Conservation (phyloP, 2,797 vertebrate species). For the Rhadinocentrus ornatus region DNA sequence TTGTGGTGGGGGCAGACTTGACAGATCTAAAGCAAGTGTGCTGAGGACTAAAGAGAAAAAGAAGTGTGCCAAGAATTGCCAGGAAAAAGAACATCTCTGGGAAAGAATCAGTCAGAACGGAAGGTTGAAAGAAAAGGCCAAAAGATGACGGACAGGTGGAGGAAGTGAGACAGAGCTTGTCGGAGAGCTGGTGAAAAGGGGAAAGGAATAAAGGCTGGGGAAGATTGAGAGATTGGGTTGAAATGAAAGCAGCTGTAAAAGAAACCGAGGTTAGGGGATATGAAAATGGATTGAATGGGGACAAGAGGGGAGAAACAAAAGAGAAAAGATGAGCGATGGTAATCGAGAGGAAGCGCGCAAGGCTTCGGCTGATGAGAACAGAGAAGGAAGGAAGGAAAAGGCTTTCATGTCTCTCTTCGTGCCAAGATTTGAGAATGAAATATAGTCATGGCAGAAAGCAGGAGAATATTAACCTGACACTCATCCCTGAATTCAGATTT, state of each 20-base stretch:
- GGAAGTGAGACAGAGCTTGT: constrained; percentile 65
- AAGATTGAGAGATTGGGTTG: constrained; percentile 73
- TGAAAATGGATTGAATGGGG: constrained; percentile 77
- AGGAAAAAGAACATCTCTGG: constrained; percentile 21
- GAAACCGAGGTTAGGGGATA: constrained; percentile 67
- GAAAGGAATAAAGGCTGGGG: constrained; percentile 40
- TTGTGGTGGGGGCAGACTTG: constrained; percentile 2
- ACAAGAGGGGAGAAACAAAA: constrained; percentile 71
- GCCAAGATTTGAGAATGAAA: constrained; percentile 63
- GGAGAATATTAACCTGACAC: constrained; percentile 69
- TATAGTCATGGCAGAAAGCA: constrained; percentile 46
- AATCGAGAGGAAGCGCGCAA: constrained; percentile 70
- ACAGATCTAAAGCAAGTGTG: constrained; percentile 19
- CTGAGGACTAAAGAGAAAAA: constrained; percentile 4
- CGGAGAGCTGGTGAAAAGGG: constrained; percentile 55
- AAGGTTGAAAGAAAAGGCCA: constrained; percentile 50
- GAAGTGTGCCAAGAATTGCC: constrained; percentile 29
- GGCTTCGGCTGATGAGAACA: constrained; percentile 61
- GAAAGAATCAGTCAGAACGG: constrained; percentile 33
- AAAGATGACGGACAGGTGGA: constrained; percentile 67
- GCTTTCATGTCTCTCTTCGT: constrained; percentile 67
- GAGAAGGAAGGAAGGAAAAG: constrained; percentile 57
- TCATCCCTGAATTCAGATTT: constrained; percentile 65
- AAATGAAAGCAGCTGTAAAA: constrained; percentile 75
- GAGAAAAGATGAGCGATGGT: constrained; percentile 74